These are phyloP conservation scores for Trichopoda pennipes DNA, from an alignment of 2,888 invertebrate genomes.

Conservation along the genomic window DNA sequence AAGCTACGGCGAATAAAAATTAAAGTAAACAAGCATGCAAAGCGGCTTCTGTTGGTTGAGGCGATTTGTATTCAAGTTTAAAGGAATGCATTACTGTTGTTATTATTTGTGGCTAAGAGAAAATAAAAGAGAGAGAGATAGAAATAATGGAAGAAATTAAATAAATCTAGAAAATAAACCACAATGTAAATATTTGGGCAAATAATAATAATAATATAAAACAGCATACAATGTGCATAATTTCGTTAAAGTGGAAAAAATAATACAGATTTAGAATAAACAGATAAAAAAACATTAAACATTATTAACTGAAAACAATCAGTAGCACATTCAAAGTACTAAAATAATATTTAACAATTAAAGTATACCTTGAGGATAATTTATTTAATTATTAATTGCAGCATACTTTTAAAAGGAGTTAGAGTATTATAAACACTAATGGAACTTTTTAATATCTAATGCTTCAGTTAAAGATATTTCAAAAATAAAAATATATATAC, in stretches of 20 bases:
- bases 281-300: conserved; percentile 18
- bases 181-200: conserved; percentile 63
- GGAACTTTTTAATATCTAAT: neutral
- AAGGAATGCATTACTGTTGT: conserved; percentile 54
- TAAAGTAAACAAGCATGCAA: conserved; percentile 43
- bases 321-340: conserved; percentile 54
- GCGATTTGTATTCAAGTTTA: conserved; percentile 51
- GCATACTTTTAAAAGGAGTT: neutral
- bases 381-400: conserved; percentile 25
- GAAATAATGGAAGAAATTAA: conserved; percentile 42
- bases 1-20: conserved; percentile 1
- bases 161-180: conserved; percentile 60
- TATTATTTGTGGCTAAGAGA: conserved; percentile 47
- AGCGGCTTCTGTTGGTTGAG: conserved; percentile 45
- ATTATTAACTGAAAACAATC: conserved; percentile 27
- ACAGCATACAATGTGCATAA: conserved; percentile 41
- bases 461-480: too few relatives aligned
- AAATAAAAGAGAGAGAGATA: neutral
- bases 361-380: conserved; percentile 42
- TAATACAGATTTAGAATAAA: conserved; percentile 39
- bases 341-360: conserved; percentile 60
- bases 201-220: conserved; percentile 50
- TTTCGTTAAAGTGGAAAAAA: conserved; percentile 17
- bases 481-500: too few relatives aligned
- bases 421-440: neutral